Evolutionary conservation across 2,113 vertebrate species (phyloP).

Genomic region (Agapornis roseicollis): DNA sequence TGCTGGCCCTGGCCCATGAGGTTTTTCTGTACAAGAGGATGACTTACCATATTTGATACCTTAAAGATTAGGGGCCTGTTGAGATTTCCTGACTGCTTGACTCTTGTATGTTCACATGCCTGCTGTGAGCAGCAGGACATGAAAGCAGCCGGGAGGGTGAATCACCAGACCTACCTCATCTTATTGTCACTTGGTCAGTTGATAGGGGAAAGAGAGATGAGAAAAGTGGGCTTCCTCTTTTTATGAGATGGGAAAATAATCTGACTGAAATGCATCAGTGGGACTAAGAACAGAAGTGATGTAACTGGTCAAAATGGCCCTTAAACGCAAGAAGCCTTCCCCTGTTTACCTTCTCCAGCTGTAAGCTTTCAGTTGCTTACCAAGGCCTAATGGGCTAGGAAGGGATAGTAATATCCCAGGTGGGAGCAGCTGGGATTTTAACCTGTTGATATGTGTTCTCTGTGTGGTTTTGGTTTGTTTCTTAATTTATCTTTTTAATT

Average conservation of each 20-base stretch:
- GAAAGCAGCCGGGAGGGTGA: background rate
- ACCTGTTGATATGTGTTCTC: background rate
- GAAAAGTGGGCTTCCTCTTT: background rate
- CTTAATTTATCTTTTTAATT: too few species aligned
- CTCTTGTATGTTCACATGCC: background rate
- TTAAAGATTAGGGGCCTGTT: slow-evolving; percentile 9
- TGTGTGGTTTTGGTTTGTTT: background rate
- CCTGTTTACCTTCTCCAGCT: background rate
- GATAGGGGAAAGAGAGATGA: background rate
- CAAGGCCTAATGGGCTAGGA: background rate
- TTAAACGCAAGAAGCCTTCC: background rate
- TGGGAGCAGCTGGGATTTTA: background rate
- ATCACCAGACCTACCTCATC: background rate
- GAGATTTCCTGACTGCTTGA: slow-evolving; percentile 41
- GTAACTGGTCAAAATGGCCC: background rate
- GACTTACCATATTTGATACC: slow-evolving; percentile 47
- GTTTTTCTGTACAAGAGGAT: slow-evolving; percentile 21
- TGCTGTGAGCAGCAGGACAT: background rate
- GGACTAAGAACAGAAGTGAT: background rate
- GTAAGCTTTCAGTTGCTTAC: background rate
- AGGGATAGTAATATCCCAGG: background rate
- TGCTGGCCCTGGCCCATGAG: background rate
- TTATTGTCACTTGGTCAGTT: background rate
- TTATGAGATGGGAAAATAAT: background rate
- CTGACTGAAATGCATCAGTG: background rate